Conservation (phyloP, 2,113 vertebrate species). For the Fulmarus glacialis region DNA sequence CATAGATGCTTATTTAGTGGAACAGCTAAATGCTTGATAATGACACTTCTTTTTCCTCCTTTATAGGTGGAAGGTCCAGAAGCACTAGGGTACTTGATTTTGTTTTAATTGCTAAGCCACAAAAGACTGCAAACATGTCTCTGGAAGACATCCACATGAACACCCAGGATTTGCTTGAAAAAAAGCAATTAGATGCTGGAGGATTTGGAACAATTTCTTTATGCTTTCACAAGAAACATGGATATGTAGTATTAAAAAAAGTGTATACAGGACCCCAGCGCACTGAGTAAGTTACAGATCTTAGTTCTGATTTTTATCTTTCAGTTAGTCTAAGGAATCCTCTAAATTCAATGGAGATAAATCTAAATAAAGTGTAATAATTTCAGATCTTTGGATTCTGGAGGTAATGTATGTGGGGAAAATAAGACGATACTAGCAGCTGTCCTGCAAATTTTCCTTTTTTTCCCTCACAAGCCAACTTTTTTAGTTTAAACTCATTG, state of each 20-base stretch:
- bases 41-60: background rate
- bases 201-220: conserved; percentile 91
- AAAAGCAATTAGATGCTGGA: conserved; percentile 82
- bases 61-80: background rate
- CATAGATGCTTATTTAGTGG: background rate
- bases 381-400: background rate
- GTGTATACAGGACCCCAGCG: conserved; percentile 88
- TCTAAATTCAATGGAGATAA: background rate
- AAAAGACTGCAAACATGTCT: conserved; percentile 66
- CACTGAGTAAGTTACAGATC: conserved; percentile 81
- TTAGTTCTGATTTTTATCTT: background rate
- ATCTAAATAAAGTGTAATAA: background rate
- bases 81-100: background rate
- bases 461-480: fast-evolving
- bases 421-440: background rate
- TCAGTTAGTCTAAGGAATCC: background rate
- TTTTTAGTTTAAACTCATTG: background rate
- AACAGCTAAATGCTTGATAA: background rate
- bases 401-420: background rate
- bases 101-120: background rate
- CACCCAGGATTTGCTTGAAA: conserved; percentile 80
- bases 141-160: conserved; percentile 83
- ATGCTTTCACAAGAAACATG: conserved; percentile 85
- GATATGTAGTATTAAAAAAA: conserved; percentile 89
- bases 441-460: background rate